A percentile compares a stretch with the other conserved stretches of the same genome.
Conservation (phyloP, 2,797 vertebrate genomes). For the Myotis daubentonii region DNA sequence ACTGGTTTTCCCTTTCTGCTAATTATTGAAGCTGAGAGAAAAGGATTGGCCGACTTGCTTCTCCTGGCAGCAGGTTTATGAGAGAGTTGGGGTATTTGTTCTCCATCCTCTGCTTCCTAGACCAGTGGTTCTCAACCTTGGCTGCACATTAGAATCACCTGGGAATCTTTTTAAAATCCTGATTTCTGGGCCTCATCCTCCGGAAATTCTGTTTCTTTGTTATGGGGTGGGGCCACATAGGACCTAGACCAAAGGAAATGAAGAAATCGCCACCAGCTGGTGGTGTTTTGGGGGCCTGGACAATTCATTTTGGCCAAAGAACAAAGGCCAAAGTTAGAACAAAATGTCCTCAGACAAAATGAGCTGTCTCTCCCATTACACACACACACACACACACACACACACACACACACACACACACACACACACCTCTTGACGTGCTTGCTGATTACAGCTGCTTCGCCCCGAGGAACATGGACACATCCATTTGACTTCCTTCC, state of each 20-base stretch:
- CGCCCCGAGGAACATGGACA: conserved; percentile 70
- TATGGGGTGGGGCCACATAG: no score
- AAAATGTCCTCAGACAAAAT: conserved; percentile 70
- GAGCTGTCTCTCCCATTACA: not conserved
- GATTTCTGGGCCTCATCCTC: no score
- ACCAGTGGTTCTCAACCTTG: not conserved
- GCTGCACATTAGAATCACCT: no score
- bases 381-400: not conserved
- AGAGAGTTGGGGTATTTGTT: not conserved
- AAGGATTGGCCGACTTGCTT: not conserved
- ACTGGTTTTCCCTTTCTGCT: not conserved
- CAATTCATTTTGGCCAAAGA: conserved; percentile 47
- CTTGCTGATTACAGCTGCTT: conserved; percentile 73
- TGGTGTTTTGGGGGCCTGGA: conserved; percentile 5
- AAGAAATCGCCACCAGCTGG: not conserved
- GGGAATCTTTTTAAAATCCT: no score
- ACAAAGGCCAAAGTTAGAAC: conserved; percentile 70
- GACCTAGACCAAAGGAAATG: conserved; percentile 13
- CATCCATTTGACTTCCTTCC: conserved; percentile 76
- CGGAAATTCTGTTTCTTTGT: no score
- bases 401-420: not conserved
- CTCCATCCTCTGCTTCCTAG: conserved; percentile 6
- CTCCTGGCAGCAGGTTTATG: not conserved
- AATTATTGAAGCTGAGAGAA: not conserved
- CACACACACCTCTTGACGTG: not conserved